Base-by-base conservation (phyloP, 1,140 invertebrate species). In the Diuraphis noxia region DNA sequence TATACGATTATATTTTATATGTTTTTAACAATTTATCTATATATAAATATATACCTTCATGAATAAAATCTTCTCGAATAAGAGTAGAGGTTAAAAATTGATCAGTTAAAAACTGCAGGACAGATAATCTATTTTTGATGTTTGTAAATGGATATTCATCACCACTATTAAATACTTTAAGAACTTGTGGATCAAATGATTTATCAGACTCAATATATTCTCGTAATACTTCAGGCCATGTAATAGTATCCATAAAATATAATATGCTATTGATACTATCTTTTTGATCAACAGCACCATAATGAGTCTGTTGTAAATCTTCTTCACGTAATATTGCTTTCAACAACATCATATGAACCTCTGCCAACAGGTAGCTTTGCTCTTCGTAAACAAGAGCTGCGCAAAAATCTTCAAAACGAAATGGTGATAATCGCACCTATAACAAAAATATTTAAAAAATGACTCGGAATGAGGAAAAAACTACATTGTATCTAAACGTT, bases 361-460 rank as follows among this genome's bases (percentile, higher is more conserved):
- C 98, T 30, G 97, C 96, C 19, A 99, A 94, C 52, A 99, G 94
- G 93, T 96, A 96, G 93, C 96, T 98, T 94, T 99, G 97, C 94
- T 99, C 98, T 93, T 99, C 97, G 93, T 96, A 97, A 90, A 96
- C 95, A n/a, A 99, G 93, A 52, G 98, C 97, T 19, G 97, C 97
- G 95, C 98, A 98, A 93, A 99, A 97, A 94, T 99, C 98, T 95
- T 99, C 99, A 94, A 99, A 96, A 92, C 98, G 96, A 94, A 99
- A 99, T 84, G 98, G 98, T 30, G 98, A 98, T 9, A 99, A 94
- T 91, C 98, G 95, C 17, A 99, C 96, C 89, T 91, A 49, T 0
- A 38, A 91, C 5, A 79, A 49, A 63, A 38, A 36, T 2, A 2
- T 82, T 82, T 30, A 17, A 63, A 63, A 63, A 17, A 63, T 30